Evolutionary conservation across 1,140 invertebrate species (phyloP).

Genomic region (Drosophila trapezifrons): DNA sequence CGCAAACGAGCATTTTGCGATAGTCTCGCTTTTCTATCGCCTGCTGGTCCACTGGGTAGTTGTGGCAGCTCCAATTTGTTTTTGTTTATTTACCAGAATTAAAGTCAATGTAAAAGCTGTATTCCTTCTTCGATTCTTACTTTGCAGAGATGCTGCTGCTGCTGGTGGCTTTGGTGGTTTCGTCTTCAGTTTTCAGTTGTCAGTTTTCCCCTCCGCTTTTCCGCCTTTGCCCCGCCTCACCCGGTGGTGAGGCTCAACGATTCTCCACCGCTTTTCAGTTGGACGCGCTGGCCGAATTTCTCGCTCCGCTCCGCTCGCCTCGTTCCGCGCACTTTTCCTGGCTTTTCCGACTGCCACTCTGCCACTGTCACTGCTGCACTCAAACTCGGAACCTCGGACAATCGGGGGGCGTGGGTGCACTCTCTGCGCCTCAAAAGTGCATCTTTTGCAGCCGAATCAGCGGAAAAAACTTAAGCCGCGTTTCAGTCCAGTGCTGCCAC

Average conservation of each 20-base stretch:
- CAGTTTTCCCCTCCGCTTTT: constrained; percentile 23
- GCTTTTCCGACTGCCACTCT: constrained; percentile 28
- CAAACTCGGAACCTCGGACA: constrained; percentile 21
- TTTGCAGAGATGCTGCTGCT: neutral
- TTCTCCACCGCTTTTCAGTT: constrained; percentile 18
- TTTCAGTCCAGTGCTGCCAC: constrained; percentile 26
- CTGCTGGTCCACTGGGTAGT: too few species aligned
- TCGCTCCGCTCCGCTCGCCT: constrained; percentile 15
- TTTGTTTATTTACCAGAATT: constrained; percentile 17
- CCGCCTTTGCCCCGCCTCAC: constrained; percentile 5
- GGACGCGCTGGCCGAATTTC: constrained; percentile 24
- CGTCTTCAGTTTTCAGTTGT: constrained; percentile 18
- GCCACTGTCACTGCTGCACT: constrained; percentile 25
- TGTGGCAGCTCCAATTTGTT: constrained; percentile 15
- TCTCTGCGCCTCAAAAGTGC: constrained; percentile 45
- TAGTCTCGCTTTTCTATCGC: too few species aligned
- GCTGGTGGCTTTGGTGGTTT: constrained; percentile 14
- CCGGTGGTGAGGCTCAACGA: constrained; percentile 12
- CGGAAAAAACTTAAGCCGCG: constrained; percentile 36
- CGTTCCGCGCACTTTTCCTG: constrained; percentile 34
- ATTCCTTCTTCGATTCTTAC: constrained; percentile 16
- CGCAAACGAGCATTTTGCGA: too few species aligned
- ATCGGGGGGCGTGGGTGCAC: constrained; percentile 40
- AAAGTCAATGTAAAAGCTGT: neutral
- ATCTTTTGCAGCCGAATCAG: constrained; percentile 45